A percentile compares a stretch with the other conserved stretches of the same genome.
Evolutionary conservation across 2,888 invertebrate species (phyloP).

Genomic region (Furcula furcula): DNA sequence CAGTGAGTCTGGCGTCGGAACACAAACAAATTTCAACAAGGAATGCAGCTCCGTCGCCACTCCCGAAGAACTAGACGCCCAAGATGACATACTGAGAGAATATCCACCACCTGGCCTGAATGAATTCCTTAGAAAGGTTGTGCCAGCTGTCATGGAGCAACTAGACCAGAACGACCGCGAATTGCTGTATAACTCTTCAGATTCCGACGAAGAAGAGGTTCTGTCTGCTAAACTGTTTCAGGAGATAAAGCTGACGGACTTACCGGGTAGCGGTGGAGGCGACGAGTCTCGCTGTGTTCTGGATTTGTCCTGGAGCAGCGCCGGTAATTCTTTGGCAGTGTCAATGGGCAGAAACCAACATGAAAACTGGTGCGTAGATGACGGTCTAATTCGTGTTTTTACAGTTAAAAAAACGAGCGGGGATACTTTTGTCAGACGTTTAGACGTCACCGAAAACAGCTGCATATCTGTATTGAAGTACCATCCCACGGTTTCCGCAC

Average conservation of each 20-base stretch:
- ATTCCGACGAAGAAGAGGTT: conserved; percentile 64
- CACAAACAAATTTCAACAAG: conserved; percentile 47
- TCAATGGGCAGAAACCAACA: conserved; percentile 58
- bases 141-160: conserved; percentile 62
- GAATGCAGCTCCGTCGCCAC: conserved; percentile 47
- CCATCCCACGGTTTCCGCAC: conserved; percentile 51
- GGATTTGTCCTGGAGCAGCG: conserved; percentile 58
- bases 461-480: conserved; percentile 60
- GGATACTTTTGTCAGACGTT: conserved; percentile 56
- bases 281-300: conserved; percentile 52
- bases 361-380: conserved; percentile 62
- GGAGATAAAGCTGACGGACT: conserved; percentile 46
- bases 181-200: conserved; percentile 48
- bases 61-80: conserved; percentile 47
- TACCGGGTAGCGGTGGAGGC: conserved; percentile 41
- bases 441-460: conserved; percentile 61
- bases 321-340: conserved; percentile 60
- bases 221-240: conserved; percentile 53
- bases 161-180: conserved; percentile 53
- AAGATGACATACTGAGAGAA: conserved; percentile 41
- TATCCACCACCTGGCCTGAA: conserved; percentile 58
- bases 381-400: conserved; percentile 59
- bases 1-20: conserved; percentile 35
- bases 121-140: conserved; percentile 61
- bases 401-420: conserved; percentile 67